Evolutionary conservation across 2,888 invertebrate genomes (phyloP).

Genomic region (Leuctra nigra): DNA sequence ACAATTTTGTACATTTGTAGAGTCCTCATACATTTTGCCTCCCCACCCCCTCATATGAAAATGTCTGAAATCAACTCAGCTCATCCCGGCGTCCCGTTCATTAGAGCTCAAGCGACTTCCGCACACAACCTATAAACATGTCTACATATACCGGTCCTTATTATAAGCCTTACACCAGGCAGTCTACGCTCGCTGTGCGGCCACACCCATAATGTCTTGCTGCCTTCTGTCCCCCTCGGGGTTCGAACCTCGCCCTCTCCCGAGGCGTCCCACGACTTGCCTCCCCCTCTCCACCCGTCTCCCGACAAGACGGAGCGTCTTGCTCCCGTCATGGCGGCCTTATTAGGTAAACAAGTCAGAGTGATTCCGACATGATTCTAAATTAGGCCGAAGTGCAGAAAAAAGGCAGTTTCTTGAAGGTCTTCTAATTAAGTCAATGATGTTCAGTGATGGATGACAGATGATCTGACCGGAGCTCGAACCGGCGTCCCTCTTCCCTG

Average conservation of each 20-base stretch:
- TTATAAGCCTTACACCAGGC: conserved; percentile 10
- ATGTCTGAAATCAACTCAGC: no score
- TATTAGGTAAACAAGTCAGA: conserved; percentile 4
- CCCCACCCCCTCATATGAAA: no score
- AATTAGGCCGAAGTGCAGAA: conserved; percentile 1
- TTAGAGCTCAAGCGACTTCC: conserved; percentile 12
- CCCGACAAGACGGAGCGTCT: conserved; percentile 1
- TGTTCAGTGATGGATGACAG: neutral
- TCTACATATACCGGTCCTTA: conserved; percentile 13
- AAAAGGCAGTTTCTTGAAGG: neutral
- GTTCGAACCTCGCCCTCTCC: conserved; percentile 16
- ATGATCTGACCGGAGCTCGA: no score
- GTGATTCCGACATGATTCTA: conserved; percentile 7
- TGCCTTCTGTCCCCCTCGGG: conserved; percentile 13
- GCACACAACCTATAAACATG: conserved; percentile 8
- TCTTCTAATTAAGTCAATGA: conserved; percentile 15
- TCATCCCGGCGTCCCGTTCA: conserved; percentile 6
- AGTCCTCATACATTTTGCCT: no score
- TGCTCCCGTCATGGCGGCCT: neutral
- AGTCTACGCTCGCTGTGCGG: neutral
- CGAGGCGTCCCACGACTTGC: conserved; percentile 11
- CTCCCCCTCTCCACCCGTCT: neutral
- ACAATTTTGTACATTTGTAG: no score
- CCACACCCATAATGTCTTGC: conserved; percentile 16
- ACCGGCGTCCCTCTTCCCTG: no score